Conservation (phyloP, 2,888 invertebrate genomes). For the Meiosimyza decipiens region DNA sequence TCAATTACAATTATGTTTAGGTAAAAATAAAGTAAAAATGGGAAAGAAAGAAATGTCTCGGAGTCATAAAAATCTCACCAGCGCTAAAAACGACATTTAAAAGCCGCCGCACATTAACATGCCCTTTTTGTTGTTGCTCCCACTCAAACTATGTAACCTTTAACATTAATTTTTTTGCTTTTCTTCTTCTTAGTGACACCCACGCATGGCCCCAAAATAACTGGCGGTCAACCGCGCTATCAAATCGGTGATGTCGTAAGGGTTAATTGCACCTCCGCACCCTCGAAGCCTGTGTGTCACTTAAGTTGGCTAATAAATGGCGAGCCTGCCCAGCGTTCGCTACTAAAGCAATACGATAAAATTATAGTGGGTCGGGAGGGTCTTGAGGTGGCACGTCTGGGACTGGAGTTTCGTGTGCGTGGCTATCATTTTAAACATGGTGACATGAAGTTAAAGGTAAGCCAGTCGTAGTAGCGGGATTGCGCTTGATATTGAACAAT, state of each 20-base stretch:
- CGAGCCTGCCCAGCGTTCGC: conserved; percentile 74
- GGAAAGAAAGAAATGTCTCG: background rate
- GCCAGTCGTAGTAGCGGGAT: conserved; percentile 28
- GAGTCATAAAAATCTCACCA: background rate
- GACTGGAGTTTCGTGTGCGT: conserved; percentile 83
- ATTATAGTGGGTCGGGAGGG: conserved; percentile 71
- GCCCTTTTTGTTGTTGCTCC: background rate
- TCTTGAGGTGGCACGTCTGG: conserved; percentile 80
- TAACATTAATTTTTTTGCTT: conserved; percentile 6
- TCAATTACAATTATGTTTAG: no score
- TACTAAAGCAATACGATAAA: conserved; percentile 69
- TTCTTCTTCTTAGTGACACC: conserved; percentile 75
- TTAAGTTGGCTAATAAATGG: conserved; percentile 90
- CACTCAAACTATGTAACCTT: background rate
- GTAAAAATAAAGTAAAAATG: background rate
- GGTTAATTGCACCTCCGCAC: conserved; percentile 87
- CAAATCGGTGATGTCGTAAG: conserved; percentile 84
- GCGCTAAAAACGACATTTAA: background rate
- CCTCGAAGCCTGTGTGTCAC: conserved; percentile 84
- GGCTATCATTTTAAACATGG: conserved; percentile 83
- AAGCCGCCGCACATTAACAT: background rate
- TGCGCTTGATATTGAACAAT: background rate
- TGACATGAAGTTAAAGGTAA: conserved; percentile 84
- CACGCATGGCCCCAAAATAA: conserved; percentile 82
- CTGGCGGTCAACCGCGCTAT: conserved; percentile 82